A percentile compares a stretch with the other conserved stretches of the same genome.
Evolutionary conservation across 2,113 vertebrate species (phyloP).

Genomic region (Puntigrus tetrazona): DNA sequence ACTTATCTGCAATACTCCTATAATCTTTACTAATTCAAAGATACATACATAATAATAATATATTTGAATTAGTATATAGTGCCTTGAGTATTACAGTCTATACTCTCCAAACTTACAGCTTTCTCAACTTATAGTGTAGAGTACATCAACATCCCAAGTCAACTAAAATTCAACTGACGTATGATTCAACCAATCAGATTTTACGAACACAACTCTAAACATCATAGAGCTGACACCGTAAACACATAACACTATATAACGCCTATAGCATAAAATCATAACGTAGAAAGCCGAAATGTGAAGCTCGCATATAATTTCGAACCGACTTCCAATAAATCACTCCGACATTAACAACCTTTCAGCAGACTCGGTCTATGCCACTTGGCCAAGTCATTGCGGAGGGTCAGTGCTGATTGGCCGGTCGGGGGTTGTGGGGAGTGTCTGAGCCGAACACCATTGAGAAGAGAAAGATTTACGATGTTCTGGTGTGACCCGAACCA

Average conservation of each 20-base stretch:
- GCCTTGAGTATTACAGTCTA: too few relatives aligned
- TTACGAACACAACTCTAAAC: not conserved
- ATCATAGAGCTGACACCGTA: not conserved
- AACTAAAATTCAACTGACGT: not conserved
- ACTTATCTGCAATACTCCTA: not conserved
- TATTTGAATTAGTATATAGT: too few relatives aligned
- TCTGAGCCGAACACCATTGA: not conserved
- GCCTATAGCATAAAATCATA: not conserved
- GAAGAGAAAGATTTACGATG: conserved; percentile 22
- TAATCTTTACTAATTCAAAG: not conserved
- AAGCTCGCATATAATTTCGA: not conserved
- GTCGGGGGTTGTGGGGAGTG: not conserved
- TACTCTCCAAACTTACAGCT: not conserved
- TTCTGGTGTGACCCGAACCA: conserved; percentile 40
- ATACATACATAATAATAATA: too few relatives aligned
- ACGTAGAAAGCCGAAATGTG: not conserved
- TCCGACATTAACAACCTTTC: conserved; percentile 25
- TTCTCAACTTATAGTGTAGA: not conserved
- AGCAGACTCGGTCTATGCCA: not conserved
- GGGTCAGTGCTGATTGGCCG: conserved; percentile 15
- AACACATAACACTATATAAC: not conserved
- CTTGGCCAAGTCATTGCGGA: conserved; percentile 39
- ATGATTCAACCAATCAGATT: not conserved
- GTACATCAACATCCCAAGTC: not conserved
- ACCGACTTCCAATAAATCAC: conserved; percentile 18